Percentiles rank a stretch among this genome's conserved stretches.
Conservation (phyloP, 2,888 invertebrate species). For the Petrolisthes manimaculis region DNA sequence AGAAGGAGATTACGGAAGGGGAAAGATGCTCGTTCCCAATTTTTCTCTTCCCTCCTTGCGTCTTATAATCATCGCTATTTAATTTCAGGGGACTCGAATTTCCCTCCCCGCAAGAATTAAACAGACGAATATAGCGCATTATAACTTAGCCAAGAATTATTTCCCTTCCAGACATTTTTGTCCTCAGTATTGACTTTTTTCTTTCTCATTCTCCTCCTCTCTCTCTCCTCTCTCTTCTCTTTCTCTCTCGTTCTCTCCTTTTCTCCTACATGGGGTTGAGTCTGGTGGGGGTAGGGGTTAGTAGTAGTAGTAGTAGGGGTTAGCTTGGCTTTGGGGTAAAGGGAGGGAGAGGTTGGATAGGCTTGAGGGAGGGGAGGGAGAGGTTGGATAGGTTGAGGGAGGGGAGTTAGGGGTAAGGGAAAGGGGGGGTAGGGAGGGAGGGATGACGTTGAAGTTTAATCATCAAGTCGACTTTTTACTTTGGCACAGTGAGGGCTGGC, state of each 20-base stretch:
- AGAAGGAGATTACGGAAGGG: background rate
- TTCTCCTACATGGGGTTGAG: no score
- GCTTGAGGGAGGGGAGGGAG: background rate
- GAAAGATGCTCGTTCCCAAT: no score
- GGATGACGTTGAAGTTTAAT: slow-evolving; percentile 48
- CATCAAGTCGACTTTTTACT: slow-evolving; percentile 41
- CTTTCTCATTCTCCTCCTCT: no score
- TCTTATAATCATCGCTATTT: slow-evolving; percentile 9
- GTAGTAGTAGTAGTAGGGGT: no score
- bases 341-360: background rate
- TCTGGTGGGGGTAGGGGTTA: no score
- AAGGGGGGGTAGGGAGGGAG: no score
- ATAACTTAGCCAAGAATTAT: slow-evolving; percentile 54
- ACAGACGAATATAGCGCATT: slow-evolving; percentile 47
- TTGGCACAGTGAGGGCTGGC: background rate
- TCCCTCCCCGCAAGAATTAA: slow-evolving; percentile 12
- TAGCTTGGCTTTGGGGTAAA: no score
- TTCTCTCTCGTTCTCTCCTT: no score
- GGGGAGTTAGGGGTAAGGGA: background rate
- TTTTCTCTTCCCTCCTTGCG: background rate
- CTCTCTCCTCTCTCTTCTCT: background rate
- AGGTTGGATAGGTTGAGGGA: background rate
- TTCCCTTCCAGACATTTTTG: slow-evolving; percentile 35
- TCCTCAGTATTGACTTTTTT: no score
- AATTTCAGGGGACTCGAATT: background rate